A percentile compares a stretch with the other conserved stretches of the same genome.
phyloP scores from a whole-genome alignment of 2,888 invertebrate genomes.

The Nysson spinosus region DNA sequence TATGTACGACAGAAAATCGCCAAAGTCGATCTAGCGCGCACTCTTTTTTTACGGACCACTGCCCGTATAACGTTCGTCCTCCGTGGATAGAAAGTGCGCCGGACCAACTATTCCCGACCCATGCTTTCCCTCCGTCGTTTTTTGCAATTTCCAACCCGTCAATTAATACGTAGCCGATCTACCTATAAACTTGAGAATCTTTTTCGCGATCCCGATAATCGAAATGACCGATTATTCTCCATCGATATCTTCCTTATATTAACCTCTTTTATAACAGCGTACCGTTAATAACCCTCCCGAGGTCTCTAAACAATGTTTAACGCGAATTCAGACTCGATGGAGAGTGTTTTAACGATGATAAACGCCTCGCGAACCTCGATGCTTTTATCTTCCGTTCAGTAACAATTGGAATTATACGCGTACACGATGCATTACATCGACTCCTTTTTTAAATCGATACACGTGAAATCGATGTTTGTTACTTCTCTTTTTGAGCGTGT shows the following conservation, averaged over 20 bases:
- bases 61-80: constrained; percentile 17
- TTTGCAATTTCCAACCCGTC: constrained; percentile 46
- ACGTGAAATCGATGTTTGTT: no score
- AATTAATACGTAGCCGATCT: constrained; percentile 26
- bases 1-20: constrained; percentile 55
- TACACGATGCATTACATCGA: background rate
- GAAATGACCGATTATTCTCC: constrained; percentile 20
- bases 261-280: constrained; percentile 1
- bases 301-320: constrained; percentile 31
- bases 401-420: constrained; percentile 4
- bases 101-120: background rate
- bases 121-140: constrained; percentile 17
- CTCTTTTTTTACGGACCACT: constrained; percentile 42
- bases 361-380: constrained; percentile 24
- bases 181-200: constrained; percentile 28
- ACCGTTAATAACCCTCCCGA: constrained; percentile 19
- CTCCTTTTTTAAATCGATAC: no score
- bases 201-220: constrained; percentile 36
- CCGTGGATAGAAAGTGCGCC: background rate
- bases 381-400: background rate
- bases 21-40: constrained; percentile 54
- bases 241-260: background rate
- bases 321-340: constrained; percentile 26
- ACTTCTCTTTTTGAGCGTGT: background rate
- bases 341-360: constrained; percentile 42